Base-by-base conservation (phyloP, 2,797 vertebrate genomes). In the Siniperca obscura region DNA sequence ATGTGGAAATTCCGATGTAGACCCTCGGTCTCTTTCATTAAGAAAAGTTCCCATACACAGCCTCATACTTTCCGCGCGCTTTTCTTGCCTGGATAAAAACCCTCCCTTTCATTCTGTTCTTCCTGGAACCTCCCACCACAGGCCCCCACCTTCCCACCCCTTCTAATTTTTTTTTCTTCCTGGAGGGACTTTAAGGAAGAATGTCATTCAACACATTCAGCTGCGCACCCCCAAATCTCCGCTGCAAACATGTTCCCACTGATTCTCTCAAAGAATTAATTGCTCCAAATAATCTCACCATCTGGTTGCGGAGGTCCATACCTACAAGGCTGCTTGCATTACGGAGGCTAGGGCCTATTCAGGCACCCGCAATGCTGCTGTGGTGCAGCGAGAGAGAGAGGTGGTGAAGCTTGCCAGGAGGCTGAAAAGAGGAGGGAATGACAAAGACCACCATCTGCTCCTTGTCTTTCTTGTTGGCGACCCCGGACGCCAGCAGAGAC, bases 271-370 rank as follows among this genome's bases (percentile, higher is more conserved):
- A 97, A 97, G 97, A 98, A 98, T 98, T 98, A 98, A 98, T 98
- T 98, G 97, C 97, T 98, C 96, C 96, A 97, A 98, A 98, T 98
- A 98, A 98, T 98, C 97, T 97, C 97, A 96, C 97, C 98, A 98
- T 99, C 98, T 99, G 98, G 97, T 97, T 95, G 95, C 92, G 95
- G 96, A 96, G 96, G 96, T 97, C 96, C 96, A 95, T 97, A 98
- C 97, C 97, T 97, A 97, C 92, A 42, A 95, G 96, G 97, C 96
- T 96, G 96, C 96, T 97, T 95, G 96, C 96, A 96, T 96, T 73
- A 92, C 82, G 38, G 76, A 87, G 96, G 96, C 74, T 96, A 96
- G 96, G 76, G 95, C 96, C 96, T 95, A 97, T 98, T 98, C 96
- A 97, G 95, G 91, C 86, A 76, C 76, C 81, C 87, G 84, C 79